Percentiles rank a stretch among this genome's conserved stretches.
phyloP scores from a whole-genome alignment of 2,797 vertebrate species.

The Siniperca obscura region DNA sequence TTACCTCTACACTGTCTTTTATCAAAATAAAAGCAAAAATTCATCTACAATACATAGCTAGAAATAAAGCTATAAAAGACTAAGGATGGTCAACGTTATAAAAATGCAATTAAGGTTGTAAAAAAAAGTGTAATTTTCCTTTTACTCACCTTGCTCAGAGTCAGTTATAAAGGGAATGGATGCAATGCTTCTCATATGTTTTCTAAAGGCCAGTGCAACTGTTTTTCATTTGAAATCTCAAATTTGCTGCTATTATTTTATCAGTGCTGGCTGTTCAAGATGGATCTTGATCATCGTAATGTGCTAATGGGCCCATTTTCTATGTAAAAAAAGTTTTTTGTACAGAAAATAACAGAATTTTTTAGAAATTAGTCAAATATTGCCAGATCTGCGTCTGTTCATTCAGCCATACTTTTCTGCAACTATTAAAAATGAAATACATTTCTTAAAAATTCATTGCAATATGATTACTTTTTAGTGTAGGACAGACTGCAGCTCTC shows the following conservation, averaged over 20 bases:
- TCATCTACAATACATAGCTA: neutral
- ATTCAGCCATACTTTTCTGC: neutral
- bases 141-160: neutral
- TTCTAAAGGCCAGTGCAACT: neutral
- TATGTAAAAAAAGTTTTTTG: no score
- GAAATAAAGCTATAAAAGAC: neutral
- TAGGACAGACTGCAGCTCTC: neutral
- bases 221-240: neutral
- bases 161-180: neutral
- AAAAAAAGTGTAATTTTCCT: neutral
- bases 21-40: neutral
- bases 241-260: constrained; percentile 2
- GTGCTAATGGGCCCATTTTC: neutral
- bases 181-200: neutral
- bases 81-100: neutral
- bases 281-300: neutral
- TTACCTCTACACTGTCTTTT: neutral
- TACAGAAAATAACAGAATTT: neutral
- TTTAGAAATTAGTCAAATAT: neutral
- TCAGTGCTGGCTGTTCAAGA: neutral
- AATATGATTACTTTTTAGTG: neutral
- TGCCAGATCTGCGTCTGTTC: neutral
- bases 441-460: neutral
- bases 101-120: fast-evolving
- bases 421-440: neutral